A percentile compares a stretch with the other conserved stretches of the same genome.
phyloP scores from a whole-genome alignment of 2,888 invertebrate genomes.

The Caenorhabditis sp. region DNA sequence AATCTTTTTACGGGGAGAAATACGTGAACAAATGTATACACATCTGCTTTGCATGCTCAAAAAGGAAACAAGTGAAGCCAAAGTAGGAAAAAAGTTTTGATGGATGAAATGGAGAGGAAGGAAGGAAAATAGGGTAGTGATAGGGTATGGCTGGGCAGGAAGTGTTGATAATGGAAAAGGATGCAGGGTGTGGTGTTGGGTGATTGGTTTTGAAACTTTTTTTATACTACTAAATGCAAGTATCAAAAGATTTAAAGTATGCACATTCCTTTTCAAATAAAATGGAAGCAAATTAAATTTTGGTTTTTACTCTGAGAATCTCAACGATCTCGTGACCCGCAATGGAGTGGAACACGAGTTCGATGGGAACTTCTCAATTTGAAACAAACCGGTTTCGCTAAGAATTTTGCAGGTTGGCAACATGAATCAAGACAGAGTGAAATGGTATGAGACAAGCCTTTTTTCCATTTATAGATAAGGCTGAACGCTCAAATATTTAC shows the following conservation, averaged over 20 bases:
- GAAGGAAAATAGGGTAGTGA: conserved; percentile 3
- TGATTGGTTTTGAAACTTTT: conserved; percentile 7
- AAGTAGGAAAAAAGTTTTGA: conserved; percentile 4
- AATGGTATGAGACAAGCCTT: conserved; percentile 27
- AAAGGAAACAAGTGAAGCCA: background rate
- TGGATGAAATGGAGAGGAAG: conserved; percentile 1
- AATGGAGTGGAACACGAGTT: background rate
- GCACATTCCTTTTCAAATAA: too few relatives aligned
- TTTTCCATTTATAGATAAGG: conserved; percentile 48
- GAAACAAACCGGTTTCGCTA: conserved; percentile 3
- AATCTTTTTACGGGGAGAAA: conserved; percentile 10
- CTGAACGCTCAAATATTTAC: conserved; percentile 59
- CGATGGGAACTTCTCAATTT: background rate
- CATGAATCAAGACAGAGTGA: conserved; percentile 18
- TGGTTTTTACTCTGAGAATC: background rate
- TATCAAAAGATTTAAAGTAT: too few relatives aligned
- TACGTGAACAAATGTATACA: conserved; percentile 12
- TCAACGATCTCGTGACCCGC: background rate
- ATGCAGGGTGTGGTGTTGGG: background rate
- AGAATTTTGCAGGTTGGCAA: conserved; percentile 31
- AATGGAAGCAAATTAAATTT: background rate
- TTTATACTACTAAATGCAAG: background rate
- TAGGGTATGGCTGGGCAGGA: conserved; percentile 12
- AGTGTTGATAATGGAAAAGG: background rate
- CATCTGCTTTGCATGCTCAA: conserved; percentile 27